Percentiles rank a stretch among this genome's conserved stretches.
These are phyloP conservation scores for Sinosuthora webbiana DNA, from an alignment of 2,113 vertebrate species.

Conservation along the genomic window DNA sequence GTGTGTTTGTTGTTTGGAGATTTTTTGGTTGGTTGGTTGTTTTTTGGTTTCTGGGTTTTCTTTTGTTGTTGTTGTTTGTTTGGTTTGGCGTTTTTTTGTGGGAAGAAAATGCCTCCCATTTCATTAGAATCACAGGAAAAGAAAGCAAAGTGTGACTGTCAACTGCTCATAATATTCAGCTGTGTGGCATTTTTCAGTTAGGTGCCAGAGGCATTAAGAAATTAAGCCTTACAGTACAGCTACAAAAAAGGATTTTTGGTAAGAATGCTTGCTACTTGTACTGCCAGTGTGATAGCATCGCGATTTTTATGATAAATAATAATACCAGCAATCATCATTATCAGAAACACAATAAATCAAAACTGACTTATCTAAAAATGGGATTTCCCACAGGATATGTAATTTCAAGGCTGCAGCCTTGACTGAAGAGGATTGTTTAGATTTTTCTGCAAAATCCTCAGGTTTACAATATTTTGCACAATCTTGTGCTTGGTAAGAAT, in stretches of 20 bases:
- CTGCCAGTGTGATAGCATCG: neutral
- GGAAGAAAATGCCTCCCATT: slow-evolving; percentile 9
- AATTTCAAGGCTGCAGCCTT: neutral
- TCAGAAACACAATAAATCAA: slow-evolving; percentile 2
- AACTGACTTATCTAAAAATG: neutral
- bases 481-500: neutral
- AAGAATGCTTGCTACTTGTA: neutral
- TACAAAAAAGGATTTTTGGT: neutral
- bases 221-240: neutral
- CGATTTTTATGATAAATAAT: neutral
- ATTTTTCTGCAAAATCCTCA: neutral
- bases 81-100: neutral
- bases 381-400: neutral
- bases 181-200: neutral
- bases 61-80: neutral
- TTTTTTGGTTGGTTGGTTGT: neutral
- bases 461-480: neutral
- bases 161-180: neutral
- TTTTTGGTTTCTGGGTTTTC: too few species aligned
- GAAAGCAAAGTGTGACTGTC: neutral
- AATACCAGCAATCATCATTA: neutral
- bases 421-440: neutral
- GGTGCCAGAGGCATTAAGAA: neutral
- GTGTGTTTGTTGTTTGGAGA: neutral
- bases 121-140: slow-evolving; percentile 4